Conservation (phyloP, 2,797 vertebrate species). For the Bovichtus diacanthus region DNA sequence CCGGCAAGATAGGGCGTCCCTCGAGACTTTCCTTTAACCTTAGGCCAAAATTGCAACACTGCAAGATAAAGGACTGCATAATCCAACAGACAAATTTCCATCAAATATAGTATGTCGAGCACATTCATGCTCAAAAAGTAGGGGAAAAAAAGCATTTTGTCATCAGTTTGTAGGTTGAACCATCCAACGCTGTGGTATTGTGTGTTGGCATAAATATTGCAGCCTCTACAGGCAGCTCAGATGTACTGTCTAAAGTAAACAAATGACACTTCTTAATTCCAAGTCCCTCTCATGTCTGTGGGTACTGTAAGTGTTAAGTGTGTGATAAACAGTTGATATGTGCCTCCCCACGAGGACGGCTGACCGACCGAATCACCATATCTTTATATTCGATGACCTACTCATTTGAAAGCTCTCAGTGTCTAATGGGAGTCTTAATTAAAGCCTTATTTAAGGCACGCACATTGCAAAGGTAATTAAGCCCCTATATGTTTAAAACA, state of each 20-base stretch:
- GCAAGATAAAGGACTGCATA: background rate
- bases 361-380: slow-evolving; percentile 10
- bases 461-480: slow-evolving; percentile 49
- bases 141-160: background rate
- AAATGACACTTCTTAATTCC: slow-evolving; percentile 2
- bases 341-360: background rate
- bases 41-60: background rate
- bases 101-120: background rate
- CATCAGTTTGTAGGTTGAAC: background rate
- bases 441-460: slow-evolving; percentile 48
- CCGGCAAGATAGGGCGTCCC: background rate
- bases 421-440: slow-evolving; percentile 50
- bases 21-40: slow-evolving; percentile 2
- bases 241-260: background rate
- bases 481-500: slow-evolving; percentile 46
- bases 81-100: slow-evolving; percentile 2
- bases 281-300: background rate
- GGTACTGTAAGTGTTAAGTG: background rate
- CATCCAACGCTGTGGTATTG: background rate
- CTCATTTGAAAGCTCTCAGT: slow-evolving; percentile 38
- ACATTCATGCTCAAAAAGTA: background rate
- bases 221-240: background rate
- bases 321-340: background rate
- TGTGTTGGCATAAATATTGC: background rate
- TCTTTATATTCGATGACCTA: slow-evolving; percentile 29